A percentile compares a stretch with the other conserved stretches of the same genome.
Evolutionary conservation across 2,113 vertebrate species (phyloP).

Genomic region (Semicossyphus pulcher): DNA sequence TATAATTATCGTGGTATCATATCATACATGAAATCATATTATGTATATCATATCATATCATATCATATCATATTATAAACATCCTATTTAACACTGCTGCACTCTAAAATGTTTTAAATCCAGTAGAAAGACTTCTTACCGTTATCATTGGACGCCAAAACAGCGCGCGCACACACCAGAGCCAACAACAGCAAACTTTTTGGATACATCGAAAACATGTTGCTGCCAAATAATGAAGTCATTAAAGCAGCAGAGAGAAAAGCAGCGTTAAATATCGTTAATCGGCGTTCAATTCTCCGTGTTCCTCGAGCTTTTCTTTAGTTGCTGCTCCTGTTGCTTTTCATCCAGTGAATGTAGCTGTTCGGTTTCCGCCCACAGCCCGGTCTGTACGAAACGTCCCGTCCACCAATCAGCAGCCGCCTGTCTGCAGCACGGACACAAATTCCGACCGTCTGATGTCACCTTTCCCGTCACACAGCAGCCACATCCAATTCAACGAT

Average conservation of each 20-base stretch:
- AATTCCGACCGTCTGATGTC: slow-evolving; percentile 46
- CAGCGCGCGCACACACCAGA: background rate
- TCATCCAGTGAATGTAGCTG: too few relatives aligned
- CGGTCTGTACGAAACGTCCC: background rate
- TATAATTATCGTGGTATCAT: too few relatives aligned
- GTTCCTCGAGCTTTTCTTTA: background rate
- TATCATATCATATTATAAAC: too few relatives aligned
- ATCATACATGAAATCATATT: too few relatives aligned
- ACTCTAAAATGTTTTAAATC: too few relatives aligned
- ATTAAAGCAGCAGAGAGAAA: background rate
- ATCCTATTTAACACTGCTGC: too few relatives aligned
- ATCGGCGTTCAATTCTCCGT: accelerated
- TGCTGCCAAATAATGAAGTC: background rate
- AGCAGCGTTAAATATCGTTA: background rate
- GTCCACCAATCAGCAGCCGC: slow-evolving; percentile 15
- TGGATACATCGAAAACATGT: slow-evolving; percentile 6
- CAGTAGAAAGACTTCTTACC: slow-evolving; percentile 30
- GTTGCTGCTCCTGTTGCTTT: too few relatives aligned
- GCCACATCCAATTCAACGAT: background rate
- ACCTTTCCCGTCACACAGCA: slow-evolving; percentile 34
- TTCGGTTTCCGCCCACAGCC: slow-evolving; percentile 2
- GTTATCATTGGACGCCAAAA: slow-evolving; percentile 16
- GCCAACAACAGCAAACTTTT: background rate
- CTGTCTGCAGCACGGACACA: background rate
- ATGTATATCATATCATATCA: too few relatives aligned